Conservation (phyloP, 2,113 vertebrate genomes). For the Gorsachius goisagi region DNA sequence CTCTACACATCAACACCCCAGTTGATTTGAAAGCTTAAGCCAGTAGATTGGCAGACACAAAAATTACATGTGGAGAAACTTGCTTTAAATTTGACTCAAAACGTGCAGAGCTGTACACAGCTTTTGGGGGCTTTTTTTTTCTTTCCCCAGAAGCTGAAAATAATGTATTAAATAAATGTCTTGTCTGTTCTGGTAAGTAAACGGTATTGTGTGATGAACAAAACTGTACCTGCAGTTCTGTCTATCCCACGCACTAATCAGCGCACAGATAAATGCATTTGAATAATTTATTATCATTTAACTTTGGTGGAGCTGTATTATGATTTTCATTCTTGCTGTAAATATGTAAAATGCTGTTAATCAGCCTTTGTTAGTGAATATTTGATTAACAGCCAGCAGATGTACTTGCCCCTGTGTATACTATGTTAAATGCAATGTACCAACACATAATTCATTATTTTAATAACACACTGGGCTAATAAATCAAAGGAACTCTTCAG, state of each 20-base stretch:
- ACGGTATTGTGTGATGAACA: neutral
- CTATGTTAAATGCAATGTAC: slow-evolving; percentile 14
- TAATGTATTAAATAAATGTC: neutral
- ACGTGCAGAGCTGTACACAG: neutral
- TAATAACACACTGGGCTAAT: slow-evolving; percentile 37
- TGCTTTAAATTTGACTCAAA: neutral
- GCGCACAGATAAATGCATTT: slow-evolving; percentile 34
- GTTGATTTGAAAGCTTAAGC: neutral
- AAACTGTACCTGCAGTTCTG: neutral
- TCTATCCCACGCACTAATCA: neutral
- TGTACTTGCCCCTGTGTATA: slow-evolving; percentile 26
- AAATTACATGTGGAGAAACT: neutral
- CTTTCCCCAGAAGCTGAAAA: neutral
- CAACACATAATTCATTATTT: slow-evolving; percentile 52
- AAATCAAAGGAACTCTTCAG: slow-evolving; percentile 60
- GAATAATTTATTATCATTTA: slow-evolving; percentile 54
- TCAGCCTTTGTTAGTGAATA: slow-evolving; percentile 67
- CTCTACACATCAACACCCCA: neutral
- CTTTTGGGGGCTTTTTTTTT: too few species aligned
- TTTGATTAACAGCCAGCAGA: slow-evolving; percentile 68
- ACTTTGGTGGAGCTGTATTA: slow-evolving; percentile 45
- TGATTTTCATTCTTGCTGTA: slow-evolving; percentile 59
- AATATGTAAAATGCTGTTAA: slow-evolving; percentile 63
- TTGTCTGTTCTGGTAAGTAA: neutral
- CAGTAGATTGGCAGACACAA: neutral